phyloP scores from a whole-genome alignment of 1,140 invertebrate genomes.

The Dufourea novaeangliae region DNA sequence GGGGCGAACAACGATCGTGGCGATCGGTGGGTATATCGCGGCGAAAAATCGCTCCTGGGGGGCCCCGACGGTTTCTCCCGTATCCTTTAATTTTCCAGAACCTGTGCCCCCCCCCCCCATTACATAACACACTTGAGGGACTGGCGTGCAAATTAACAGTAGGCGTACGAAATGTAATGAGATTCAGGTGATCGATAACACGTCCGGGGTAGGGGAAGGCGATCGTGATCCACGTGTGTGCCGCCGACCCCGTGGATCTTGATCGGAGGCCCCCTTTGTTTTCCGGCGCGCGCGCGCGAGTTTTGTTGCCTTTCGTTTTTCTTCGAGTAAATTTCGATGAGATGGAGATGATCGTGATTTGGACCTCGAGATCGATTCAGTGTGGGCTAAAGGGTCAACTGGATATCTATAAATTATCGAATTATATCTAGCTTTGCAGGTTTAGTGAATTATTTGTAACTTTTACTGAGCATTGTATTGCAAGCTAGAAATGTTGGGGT shows the following conservation, averaged over 20 bases:
- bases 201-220: background rate
- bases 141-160: constrained; percentile 29
- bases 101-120: background rate
- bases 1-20: background rate
- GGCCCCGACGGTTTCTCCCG: background rate
- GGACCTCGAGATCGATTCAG: no score
- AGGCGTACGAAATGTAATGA: constrained; percentile 21
- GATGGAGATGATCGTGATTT: no score
- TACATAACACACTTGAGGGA: constrained; percentile 10
- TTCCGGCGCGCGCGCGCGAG: no score
- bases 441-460: no score
- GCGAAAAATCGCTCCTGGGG: background rate
- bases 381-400: no score
- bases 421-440: no score
- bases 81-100: background rate
- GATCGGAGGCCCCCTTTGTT: background rate
- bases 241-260: constrained; percentile 13
- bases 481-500: no score
- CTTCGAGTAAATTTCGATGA: no score
- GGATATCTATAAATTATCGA: no score
- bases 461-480: no score
- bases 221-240: constrained; percentile 38
- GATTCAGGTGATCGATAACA: constrained; percentile 38
- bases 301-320: no score
- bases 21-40: background rate